A percentile compares a stretch with the other conserved stretches of the same genome.
These are phyloP conservation scores for Diadophis punctatus DNA, from an alignment of 2,113 vertebrate species.

Conservation along the genomic window DNA sequence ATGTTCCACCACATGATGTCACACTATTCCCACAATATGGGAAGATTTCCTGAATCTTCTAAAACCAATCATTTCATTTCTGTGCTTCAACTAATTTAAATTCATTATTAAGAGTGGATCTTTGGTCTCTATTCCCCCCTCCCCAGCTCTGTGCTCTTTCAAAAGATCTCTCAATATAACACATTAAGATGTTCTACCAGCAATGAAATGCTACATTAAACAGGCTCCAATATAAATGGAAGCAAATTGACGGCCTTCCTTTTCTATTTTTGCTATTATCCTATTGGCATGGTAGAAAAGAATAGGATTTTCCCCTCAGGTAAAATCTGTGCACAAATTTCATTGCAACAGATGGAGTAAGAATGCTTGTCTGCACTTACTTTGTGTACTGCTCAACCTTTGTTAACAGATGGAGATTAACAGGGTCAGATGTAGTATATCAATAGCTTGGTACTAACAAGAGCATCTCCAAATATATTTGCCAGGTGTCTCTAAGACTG, in stretches of 20 bases:
- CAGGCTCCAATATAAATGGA: not conserved
- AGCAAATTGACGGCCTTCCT: not conserved
- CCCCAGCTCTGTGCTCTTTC: not conserved
- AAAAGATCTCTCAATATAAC: not conserved
- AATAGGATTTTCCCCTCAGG: not conserved
- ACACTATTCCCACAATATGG: conserved; percentile 30
- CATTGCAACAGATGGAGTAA: conserved; percentile 1
- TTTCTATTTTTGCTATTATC: not conserved
- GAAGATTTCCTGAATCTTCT: not conserved
- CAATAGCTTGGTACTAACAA: not conserved
- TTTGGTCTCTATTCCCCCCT: not conserved
- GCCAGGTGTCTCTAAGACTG: not conserved
- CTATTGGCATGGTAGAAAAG: not conserved
- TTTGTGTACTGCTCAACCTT: conserved; percentile 11
- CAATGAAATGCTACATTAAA: not conserved
- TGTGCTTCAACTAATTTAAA: not conserved
- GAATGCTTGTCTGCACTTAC: conserved; percentile 16
- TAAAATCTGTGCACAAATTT: not conserved
- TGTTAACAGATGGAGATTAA: conserved; percentile 24
- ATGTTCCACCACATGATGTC: conserved; percentile 3
- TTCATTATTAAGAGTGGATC: not conserved
- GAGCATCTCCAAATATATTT: not conserved
- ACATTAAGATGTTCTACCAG: too few species aligned
- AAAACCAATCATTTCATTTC: not conserved
- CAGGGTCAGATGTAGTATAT: not conserved